Percentiles rank a stretch among this genome's conserved stretches.
phyloP scores from a whole-genome alignment of 2,888 invertebrate genomes.

The Trachelus troglodyta region DNA sequence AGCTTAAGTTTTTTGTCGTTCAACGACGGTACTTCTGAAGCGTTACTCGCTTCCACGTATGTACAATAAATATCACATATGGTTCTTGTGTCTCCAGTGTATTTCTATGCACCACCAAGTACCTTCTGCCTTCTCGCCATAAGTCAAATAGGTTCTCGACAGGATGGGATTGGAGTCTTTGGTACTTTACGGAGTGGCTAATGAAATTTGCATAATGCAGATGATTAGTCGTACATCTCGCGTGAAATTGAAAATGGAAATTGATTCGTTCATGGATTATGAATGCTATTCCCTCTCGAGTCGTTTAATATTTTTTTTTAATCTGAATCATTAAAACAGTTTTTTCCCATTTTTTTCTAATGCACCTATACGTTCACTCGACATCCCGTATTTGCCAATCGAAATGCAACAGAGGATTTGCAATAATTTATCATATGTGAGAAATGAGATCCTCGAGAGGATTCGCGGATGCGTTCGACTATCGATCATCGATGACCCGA shows the following conservation, averaged over 20 bases:
- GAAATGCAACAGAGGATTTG: background rate
- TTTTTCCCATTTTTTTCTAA: background rate
- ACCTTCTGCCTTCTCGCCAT: background rate
- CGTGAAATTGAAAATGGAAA: conserved; percentile 18
- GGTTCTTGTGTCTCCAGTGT: background rate
- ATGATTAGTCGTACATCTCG: conserved; percentile 4
- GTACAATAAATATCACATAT: background rate
- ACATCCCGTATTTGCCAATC: background rate
- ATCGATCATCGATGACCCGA: background rate
- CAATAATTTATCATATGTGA: background rate
- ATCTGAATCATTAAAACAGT: background rate
- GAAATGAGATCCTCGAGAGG: background rate
- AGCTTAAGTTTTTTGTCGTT: background rate
- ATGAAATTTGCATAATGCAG: conserved; percentile 21
- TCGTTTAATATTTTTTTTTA: background rate
- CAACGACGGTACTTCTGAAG: background rate
- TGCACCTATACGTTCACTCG: background rate
- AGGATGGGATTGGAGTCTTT: background rate
- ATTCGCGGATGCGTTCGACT: background rate
- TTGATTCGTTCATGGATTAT: conserved; percentile 13
- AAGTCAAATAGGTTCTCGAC: background rate
- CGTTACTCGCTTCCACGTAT: background rate
- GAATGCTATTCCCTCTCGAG: background rate
- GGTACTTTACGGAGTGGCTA: conserved; percentile 1
- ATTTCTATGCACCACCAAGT: background rate